Evolutionary conservation across 1,140 invertebrate species (phyloP).

Genomic region (Lycorma delicatula): DNA sequence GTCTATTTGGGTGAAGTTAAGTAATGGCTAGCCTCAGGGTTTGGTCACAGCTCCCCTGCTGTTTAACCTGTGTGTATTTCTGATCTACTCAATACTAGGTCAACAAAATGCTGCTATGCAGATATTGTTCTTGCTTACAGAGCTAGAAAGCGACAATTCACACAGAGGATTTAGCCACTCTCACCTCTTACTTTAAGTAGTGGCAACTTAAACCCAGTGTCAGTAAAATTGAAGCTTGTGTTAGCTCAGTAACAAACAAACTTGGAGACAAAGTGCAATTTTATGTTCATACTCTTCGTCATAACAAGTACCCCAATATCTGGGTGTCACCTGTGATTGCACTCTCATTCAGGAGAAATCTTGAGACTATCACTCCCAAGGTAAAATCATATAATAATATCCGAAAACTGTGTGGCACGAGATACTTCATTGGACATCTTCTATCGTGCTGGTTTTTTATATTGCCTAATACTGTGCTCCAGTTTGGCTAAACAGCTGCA

Average conservation of each 20-base stretch:
- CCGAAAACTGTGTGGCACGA: not conserved
- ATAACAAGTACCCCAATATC: not conserved
- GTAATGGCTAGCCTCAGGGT: constrained; percentile 6
- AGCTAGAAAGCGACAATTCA: no score
- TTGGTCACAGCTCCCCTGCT: constrained; percentile 9
- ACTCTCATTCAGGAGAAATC: not conserved
- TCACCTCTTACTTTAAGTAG: constrained; percentile 9
- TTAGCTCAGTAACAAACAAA: constrained; percentile 1
- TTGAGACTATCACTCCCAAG: not conserved
- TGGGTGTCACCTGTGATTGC: no score
- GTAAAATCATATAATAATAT: not conserved
- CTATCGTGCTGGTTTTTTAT: no score
- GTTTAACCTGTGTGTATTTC: no score
- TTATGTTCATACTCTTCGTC: not conserved
- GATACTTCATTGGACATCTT: no score
- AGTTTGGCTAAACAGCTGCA: not conserved
- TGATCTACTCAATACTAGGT: no score
- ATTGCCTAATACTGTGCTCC: not conserved
- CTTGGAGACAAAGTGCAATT: not conserved
- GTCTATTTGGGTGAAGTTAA: no score
- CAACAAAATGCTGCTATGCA: no score
- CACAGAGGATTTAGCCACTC: constrained; percentile 3
- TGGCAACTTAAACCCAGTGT: constrained; percentile 13
- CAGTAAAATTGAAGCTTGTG: constrained; percentile 1
- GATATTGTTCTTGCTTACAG: no score